Evolutionary conservation across 2,113 vertebrate genomes (phyloP).

Genomic region (Platysternon megacephalum): DNA sequence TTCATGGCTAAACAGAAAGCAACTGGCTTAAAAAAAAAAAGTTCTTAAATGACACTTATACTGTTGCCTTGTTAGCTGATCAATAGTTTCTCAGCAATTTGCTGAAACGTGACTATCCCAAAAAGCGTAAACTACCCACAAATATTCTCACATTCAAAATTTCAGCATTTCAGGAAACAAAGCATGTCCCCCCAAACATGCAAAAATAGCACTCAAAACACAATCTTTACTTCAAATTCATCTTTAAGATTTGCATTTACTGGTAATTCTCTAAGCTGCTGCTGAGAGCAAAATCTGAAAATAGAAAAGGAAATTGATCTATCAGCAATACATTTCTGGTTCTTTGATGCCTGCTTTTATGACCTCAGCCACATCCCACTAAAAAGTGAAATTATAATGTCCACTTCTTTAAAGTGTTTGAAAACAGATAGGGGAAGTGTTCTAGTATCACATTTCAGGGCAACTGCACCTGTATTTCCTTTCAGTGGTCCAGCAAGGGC

Average conservation of each 20-base stretch:
- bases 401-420: background rate
- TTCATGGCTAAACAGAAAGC: background rate
- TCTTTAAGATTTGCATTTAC: background rate
- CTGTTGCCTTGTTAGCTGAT: background rate
- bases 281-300: background rate
- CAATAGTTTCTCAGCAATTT: background rate
- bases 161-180: background rate
- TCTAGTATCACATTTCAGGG: background rate
- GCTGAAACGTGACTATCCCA: background rate
- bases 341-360: background rate
- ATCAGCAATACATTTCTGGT: background rate
- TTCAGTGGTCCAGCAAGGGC: background rate
- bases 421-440: background rate
- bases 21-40: background rate
- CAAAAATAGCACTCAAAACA: background rate
- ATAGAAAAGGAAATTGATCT: background rate
- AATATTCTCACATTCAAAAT: background rate
- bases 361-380: background rate
- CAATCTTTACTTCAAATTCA: background rate
- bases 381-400: background rate
- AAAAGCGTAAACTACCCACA: background rate
- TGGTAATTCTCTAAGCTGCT: background rate
- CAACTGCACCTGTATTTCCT: background rate
- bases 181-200: background rate
- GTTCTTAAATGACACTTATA: background rate